A percentile compares a stretch with the other conserved stretches of the same genome.
These are phyloP conservation scores for Rotaria macrura DNA, from an alignment of 2,888 invertebrate species.

Conservation along the genomic window DNA sequence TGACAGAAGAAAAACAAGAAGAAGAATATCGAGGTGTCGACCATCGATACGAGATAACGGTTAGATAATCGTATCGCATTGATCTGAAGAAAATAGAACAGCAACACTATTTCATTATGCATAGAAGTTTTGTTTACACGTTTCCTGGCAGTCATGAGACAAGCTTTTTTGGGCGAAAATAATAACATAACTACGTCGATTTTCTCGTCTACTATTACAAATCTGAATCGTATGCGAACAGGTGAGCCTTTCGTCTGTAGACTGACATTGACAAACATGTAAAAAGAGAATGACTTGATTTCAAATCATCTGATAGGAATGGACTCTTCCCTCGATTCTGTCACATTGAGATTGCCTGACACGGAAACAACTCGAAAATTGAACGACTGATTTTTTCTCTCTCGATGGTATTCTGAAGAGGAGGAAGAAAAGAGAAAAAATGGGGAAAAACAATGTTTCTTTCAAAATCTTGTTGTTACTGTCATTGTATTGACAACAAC, in stretches of 20 bases:
- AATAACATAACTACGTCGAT: not conserved
- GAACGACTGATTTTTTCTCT: not conserved
- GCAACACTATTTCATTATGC: not conserved
- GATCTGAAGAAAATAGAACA: not conserved
- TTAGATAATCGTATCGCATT: not conserved
- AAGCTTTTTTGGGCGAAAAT: not conserved
- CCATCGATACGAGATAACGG: not conserved
- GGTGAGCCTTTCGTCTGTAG: not conserved
- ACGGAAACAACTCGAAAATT: not conserved
- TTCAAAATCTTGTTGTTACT: not conserved
- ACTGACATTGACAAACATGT: not conserved
- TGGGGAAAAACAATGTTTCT: not conserved
- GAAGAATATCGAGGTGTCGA: not conserved
- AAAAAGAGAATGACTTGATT: not conserved
- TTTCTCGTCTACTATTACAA: no score
- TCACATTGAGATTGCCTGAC: not conserved
- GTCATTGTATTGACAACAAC: not conserved
- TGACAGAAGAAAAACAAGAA: not conserved
- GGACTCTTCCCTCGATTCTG: not conserved
- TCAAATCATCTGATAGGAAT: not conserved
- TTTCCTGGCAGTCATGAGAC: not conserved
- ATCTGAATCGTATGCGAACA: no score
- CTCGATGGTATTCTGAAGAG: not conserved
- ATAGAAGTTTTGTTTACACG: not conserved
- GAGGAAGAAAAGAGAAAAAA: not conserved